Evolutionary conservation across 2,113 vertebrate species (phyloP).

Genomic region (Tringa solitaria): DNA sequence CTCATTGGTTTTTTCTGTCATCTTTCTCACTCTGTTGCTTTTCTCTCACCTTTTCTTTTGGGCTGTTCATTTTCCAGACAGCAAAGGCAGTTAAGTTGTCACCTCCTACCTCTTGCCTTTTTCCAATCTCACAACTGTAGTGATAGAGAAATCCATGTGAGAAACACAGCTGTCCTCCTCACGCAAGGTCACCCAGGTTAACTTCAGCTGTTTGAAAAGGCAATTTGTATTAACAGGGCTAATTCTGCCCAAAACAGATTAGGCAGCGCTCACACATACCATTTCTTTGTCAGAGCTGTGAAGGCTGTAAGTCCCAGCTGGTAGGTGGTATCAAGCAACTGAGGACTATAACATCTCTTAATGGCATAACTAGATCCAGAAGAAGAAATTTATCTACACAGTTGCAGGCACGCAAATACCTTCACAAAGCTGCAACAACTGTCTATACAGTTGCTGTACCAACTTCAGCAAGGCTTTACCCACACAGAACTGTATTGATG

Average conservation of each 20-base stretch:
- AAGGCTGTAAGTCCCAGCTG: neutral
- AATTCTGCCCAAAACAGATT: neutral
- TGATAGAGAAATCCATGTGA: neutral
- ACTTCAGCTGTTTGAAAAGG: neutral
- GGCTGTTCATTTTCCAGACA: constrained; percentile 6
- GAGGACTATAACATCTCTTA: neutral
- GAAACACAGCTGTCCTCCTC: neutral
- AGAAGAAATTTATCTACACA: neutral
- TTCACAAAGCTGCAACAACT: neutral
- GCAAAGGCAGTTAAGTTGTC: neutral
- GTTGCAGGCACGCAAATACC: neutral
- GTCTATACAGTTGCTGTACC: neutral
- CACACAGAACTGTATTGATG: neutral
- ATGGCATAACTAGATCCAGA: neutral
- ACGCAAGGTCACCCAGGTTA: neutral
- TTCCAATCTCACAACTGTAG: neutral
- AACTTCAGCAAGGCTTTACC: neutral
- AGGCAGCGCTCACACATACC: neutral
- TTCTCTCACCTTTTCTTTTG: neutral
- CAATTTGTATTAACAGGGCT: neutral
- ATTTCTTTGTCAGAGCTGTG: neutral
- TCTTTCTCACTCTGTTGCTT: neutral
- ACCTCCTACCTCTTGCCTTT: neutral
- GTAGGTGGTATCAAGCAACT: neutral
- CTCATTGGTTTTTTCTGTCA: neutral